Evolutionary conservation across 2,888 invertebrate species (phyloP).

Genomic region (Palloptera scutellata): DNA sequence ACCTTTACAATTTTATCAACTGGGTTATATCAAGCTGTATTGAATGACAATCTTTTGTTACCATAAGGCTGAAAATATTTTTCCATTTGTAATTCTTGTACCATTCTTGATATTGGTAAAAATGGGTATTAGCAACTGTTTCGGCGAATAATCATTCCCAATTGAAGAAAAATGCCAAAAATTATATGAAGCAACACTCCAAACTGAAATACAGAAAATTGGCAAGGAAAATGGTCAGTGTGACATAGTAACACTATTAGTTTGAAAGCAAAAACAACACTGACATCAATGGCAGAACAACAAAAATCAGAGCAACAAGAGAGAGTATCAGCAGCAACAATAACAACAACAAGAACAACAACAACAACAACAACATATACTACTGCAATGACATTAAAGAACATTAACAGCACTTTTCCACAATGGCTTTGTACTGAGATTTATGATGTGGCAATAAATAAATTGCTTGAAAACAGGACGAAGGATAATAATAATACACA

Average conservation of each 20-base stretch:
- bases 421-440: constrained; percentile 49
- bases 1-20: too few relatives aligned
- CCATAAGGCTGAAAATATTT: too few relatives aligned
- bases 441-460: constrained; percentile 60
- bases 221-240: not conserved
- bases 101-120: too few relatives aligned
- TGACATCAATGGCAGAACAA: not conserved
- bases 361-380: not conserved
- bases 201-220: not conserved
- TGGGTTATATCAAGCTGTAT: too few relatives aligned
- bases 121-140: constrained; percentile 51
- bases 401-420: constrained; percentile 33
- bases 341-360: not conserved
- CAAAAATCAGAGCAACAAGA: not conserved
- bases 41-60: too few relatives aligned
- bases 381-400: constrained; percentile 19
- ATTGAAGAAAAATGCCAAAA: constrained; percentile 46
- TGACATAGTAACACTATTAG: too few relatives aligned
- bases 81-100: too few relatives aligned
- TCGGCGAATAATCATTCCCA: constrained; percentile 50
- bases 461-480: constrained; percentile 48
- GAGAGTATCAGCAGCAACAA: not conserved
- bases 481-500: constrained; percentile 34
- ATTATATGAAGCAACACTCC: constrained; percentile 29
- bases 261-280: too few relatives aligned